Base-by-base conservation (phyloP, 2,797 vertebrate genomes). In the Cuculus canorus region DNA sequence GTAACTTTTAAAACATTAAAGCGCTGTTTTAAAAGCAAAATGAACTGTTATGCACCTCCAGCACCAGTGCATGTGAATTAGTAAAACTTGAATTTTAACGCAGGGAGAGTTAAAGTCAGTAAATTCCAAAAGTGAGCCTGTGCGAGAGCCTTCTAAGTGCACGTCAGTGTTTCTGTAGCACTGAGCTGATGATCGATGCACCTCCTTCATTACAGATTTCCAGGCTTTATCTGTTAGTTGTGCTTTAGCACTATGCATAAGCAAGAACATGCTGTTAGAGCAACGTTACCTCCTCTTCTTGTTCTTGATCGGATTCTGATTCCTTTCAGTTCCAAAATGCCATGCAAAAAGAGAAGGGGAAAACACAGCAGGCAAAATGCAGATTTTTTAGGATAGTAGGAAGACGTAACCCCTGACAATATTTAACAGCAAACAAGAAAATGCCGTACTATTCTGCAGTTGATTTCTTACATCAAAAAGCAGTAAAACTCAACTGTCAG, bases 301-400 rank as follows among this genome's bases (percentile, higher is more conserved):
- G 98, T 94, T 99, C 99, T 97, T 98, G 99, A 94, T 99, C 99
- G 97, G 99, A 99, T 97, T 99, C 99, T 82, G 99, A 99, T 89
- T 99, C 99, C 99, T 99, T 98, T 97, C 96, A 85, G 96, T 97
- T 98, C 98, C 98, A 98, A 98, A 97, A 98, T 97, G 98, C 97
- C 98, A 96, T 97, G 97, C 96, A 96, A 97, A 94, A 96, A 90
- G 92, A 82, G 86, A 92, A 96, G 41, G 88, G 53, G 59, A 91
- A 97, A 98, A 98, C 93, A 97, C 91, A 98, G 96, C 91, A 97
- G 94, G 96, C 92, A 98, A 97, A 98, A 98, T 79, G 96, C 89
- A 96, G 93, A 33, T 52, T 47, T 66, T 94, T 98, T 93, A 97
- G 91, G 82, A 91, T 95, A 86, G 95, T 41, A 97, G 94, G 79